phyloP scores from a whole-genome alignment of 1,140 invertebrate genomes.

The Aphidius ervi region DNA sequence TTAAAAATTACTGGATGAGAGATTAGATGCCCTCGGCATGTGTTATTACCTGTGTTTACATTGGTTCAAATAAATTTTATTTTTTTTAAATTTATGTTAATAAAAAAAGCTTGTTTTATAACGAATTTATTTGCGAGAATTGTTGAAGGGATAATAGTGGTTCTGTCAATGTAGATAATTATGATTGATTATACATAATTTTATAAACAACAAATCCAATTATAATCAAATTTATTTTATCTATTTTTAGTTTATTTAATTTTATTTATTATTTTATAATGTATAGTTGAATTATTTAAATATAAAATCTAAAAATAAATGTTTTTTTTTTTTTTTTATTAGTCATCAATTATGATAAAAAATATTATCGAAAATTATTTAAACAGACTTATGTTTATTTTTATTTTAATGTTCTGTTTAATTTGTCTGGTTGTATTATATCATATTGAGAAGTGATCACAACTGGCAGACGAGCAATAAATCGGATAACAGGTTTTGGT shows the following conservation, averaged over 20 bases:
- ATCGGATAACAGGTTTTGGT: conserved; percentile 39
- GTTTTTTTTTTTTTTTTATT: too few relatives aligned
- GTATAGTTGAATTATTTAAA: neutral
- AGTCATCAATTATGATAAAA: neutral
- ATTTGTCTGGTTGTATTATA: conserved; percentile 24
- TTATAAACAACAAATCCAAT: conserved; percentile 19
- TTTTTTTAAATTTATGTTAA: too few relatives aligned
- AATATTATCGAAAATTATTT: too few relatives aligned
- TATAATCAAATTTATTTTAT: neutral
- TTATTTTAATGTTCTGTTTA: neutral
- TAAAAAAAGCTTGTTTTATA: too few relatives aligned
- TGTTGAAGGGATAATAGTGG: conserved; percentile 17
- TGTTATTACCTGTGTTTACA: conserved; percentile 11
- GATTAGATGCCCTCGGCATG: neutral
- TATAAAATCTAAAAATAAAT: too few relatives aligned
- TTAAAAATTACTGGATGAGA: conserved; percentile 7
- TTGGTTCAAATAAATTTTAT: too few relatives aligned
- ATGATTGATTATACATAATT: conserved; percentile 33
- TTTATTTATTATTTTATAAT: conserved; percentile 12
- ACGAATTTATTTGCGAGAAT: too few relatives aligned
- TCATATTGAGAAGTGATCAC: conserved; percentile 2
- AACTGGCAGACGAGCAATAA: conserved; percentile 32
- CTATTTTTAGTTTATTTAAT: conserved; percentile 6
- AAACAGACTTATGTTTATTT: too few relatives aligned
- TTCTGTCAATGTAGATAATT: conserved; percentile 24